phyloP scores from a whole-genome alignment of 2,113 vertebrate genomes.

The Chamaetylas fuelleborni region DNA sequence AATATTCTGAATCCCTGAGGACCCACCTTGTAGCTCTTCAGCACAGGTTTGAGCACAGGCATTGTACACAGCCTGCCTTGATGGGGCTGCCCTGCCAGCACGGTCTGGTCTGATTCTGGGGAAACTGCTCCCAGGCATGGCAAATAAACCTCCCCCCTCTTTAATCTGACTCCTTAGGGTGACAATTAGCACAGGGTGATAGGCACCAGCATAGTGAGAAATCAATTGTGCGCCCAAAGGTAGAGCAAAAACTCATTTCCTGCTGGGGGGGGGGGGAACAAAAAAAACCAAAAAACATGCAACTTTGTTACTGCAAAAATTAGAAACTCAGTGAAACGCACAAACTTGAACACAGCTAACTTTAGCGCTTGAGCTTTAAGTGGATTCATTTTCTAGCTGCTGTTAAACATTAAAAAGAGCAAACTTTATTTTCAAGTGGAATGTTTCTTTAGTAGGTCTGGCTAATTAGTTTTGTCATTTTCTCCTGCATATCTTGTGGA shows the following conservation, averaged over 20 bases:
- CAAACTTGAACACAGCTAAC: neutral
- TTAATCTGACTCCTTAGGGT: neutral
- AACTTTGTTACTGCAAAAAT: neutral
- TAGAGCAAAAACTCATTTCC: neutral
- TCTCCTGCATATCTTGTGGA: neutral
- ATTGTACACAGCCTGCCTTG: neutral
- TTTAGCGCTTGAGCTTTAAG: neutral
- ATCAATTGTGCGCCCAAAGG: neutral
- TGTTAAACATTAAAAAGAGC: neutral
- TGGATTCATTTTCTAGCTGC: neutral
- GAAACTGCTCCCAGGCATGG: neutral
- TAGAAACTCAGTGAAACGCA: fast-evolving
- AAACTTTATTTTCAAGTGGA: neutral
- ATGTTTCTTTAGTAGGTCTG: neutral
- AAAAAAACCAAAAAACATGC: neutral
- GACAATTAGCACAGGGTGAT: slow-evolving; percentile 5
- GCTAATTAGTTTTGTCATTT: neutral
- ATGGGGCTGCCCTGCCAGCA: neutral
- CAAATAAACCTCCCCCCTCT: neutral
- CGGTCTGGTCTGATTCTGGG: neutral
- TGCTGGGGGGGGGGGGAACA: neutral
- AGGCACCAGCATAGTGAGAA: neutral
- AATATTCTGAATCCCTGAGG: neutral
- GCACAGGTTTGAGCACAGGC: neutral
- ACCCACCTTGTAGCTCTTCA: neutral